Conservation (phyloP, 2,888 invertebrate species). For the Tipula lateralis region DNA sequence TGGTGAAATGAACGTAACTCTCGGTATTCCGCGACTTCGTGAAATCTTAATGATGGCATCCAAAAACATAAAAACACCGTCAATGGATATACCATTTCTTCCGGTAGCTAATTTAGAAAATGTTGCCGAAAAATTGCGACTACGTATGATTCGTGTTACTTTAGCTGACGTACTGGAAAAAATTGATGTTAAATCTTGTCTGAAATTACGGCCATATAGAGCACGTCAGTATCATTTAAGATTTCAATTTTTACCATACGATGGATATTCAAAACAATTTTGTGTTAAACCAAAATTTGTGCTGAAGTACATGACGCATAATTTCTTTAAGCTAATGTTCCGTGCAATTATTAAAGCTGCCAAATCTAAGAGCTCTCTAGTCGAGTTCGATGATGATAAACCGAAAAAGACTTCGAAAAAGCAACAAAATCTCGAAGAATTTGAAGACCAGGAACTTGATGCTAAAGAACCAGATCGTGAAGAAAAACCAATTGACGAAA, state of each 20-base stretch:
- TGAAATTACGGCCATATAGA: slow-evolving; percentile 55
- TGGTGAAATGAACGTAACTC: slow-evolving; percentile 99
- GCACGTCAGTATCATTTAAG: slow-evolving; percentile 62
- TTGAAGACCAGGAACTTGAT: slow-evolving; percentile 43
- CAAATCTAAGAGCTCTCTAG: slow-evolving; percentile 50
- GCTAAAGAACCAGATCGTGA: slow-evolving; percentile 52
- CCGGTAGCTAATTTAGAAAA: slow-evolving; percentile 51
- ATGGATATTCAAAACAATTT: slow-evolving; percentile 68
- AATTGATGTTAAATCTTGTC: slow-evolving; percentile 43
- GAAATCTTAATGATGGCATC: slow-evolving; percentile 97
- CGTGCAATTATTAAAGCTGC: slow-evolving; percentile 56
- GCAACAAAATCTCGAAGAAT: slow-evolving; percentile 40
- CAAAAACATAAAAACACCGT: slow-evolving; percentile 89
- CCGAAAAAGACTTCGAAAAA: slow-evolving; percentile 36
- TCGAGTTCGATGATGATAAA: slow-evolving; percentile 50
- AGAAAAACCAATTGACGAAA: slow-evolving; percentile 50
- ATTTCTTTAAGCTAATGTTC: slow-evolving; percentile 66
- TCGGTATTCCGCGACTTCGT: slow-evolving; percentile 95
- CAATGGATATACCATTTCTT: slow-evolving; percentile 87
- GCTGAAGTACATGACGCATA: slow-evolving; percentile 67
- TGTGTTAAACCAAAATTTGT: slow-evolving; percentile 65
- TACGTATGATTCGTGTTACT: slow-evolving; percentile 70
- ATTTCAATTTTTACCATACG: slow-evolving; percentile 68
- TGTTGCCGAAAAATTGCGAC: slow-evolving; percentile 63
- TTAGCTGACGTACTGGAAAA: slow-evolving; percentile 72